phyloP scores from a whole-genome alignment of 2,113 vertebrate species.

The Narcine bancroftii region DNA sequence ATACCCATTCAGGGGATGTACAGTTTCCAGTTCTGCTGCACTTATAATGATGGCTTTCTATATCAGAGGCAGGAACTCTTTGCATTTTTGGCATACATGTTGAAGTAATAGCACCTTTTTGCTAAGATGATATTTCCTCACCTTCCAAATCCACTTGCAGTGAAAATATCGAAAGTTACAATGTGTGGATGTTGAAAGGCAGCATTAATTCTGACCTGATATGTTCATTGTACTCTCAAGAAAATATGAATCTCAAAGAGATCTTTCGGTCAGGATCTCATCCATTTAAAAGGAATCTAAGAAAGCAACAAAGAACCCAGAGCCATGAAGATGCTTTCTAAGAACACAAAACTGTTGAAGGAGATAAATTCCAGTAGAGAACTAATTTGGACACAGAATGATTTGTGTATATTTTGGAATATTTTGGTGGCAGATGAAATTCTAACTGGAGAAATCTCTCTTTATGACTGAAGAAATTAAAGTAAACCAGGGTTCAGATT shows the following conservation, averaged over 20 bases:
- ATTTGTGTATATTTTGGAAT: background rate
- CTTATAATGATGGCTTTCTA: background rate
- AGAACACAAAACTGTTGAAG: background rate
- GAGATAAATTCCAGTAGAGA: background rate
- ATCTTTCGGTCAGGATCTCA: background rate
- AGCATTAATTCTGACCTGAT: background rate
- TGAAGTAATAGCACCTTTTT: background rate
- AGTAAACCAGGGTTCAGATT: too few species aligned
- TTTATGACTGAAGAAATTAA: too few species aligned
- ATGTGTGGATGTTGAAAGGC: background rate
- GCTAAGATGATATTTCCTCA: background rate
- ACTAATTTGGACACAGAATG: background rate
- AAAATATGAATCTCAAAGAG: background rate
- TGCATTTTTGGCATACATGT: background rate
- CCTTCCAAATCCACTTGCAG: background rate
- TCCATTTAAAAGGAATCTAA: background rate
- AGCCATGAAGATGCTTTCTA: background rate
- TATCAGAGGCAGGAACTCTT: background rate
- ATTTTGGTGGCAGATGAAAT: background rate
- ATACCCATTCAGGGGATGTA: background rate
- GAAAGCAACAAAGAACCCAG: background rate
- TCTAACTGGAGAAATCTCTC: background rate
- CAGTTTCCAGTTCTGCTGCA: background rate
- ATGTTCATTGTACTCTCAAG: too few species aligned
- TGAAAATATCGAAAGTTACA: background rate